A percentile compares a stretch with the other conserved stretches of the same genome.
These are phyloP conservation scores for Myzus persicae DNA, from an alignment of 1,140 invertebrate genomes.

Conservation along the genomic window DNA sequence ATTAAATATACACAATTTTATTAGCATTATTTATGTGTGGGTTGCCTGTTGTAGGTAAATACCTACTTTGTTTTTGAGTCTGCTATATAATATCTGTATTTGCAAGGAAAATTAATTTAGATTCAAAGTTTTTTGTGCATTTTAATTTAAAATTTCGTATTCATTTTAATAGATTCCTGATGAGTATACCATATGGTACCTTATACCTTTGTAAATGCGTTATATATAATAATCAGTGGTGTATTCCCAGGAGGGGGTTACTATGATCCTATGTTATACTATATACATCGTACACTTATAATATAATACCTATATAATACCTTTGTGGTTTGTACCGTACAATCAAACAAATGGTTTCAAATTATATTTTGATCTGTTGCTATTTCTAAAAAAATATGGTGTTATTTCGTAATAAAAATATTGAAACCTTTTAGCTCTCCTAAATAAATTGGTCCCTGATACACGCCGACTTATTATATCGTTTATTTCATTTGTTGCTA, in stretches of 20 bases:
- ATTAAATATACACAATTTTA: not conserved
- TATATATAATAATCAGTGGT: not conserved
- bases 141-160: too few relatives aligned
- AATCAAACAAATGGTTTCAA: too few relatives aligned
- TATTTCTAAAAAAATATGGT: not conserved
- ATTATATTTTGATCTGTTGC: too few relatives aligned
- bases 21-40: not conserved
- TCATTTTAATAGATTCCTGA: too few relatives aligned
- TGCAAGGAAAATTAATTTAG: not conserved
- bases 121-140: not conserved
- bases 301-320: too few relatives aligned
- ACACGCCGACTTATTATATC: not conserved
- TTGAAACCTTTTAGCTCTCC: not conserved
- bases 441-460: not conserved
- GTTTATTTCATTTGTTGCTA: too few relatives aligned
- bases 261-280: not conserved
- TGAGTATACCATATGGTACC: too few relatives aligned
- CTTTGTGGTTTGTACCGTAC: too few relatives aligned
- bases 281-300: too few relatives aligned
- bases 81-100: not conserved
- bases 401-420: not conserved
- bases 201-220: not conserved
- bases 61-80: too few relatives aligned
- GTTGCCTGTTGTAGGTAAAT: not conserved
- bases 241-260: not conserved